Percentiles rank a stretch among this genome's conserved stretches.
phyloP scores from a whole-genome alignment of 2,888 invertebrate genomes.

The Apotomis turbidana region DNA sequence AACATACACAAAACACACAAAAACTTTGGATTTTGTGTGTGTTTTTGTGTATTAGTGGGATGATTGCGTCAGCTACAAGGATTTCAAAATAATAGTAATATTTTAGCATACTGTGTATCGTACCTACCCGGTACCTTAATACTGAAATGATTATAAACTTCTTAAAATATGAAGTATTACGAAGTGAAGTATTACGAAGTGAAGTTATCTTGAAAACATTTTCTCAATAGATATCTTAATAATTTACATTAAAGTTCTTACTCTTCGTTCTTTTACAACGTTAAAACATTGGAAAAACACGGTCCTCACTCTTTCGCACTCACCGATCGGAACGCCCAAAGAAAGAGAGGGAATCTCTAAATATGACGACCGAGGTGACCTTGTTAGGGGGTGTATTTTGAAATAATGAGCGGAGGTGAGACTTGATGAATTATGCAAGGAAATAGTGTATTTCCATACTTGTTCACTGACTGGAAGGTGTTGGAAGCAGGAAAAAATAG shows the following conservation, averaged over 20 bases:
- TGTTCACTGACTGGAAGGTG: conserved; percentile 21
- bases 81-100: too few species aligned
- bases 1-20: too few species aligned
- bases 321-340: too few species aligned
- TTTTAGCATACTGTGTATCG: too few species aligned
- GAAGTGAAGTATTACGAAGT: too few species aligned
- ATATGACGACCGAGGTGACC: conserved; percentile 5
- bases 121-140: too few species aligned
- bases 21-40: too few species aligned
- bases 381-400: conserved; percentile 34
- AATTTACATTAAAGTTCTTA: conserved; percentile 7
- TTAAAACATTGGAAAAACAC: conserved; percentile 7
- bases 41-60: too few species aligned
- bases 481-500: conserved; percentile 21
- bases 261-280: conserved; percentile 5
- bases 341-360: conserved; percentile 14
- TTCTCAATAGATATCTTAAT: neutral
- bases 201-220: too few species aligned
- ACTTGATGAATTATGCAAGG: conserved; percentile 37
- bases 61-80: too few species aligned
- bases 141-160: too few species aligned
- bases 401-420: conserved; percentile 38
- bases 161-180: too few species aligned
- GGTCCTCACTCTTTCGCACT: conserved; percentile 13
- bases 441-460: conserved; percentile 37